Percentiles rank a stretch among this genome's conserved stretches.
These are phyloP conservation scores for Brachionus koreanus DNA, from an alignment of 1,140 invertebrate species.

Conservation along the genomic window DNA sequence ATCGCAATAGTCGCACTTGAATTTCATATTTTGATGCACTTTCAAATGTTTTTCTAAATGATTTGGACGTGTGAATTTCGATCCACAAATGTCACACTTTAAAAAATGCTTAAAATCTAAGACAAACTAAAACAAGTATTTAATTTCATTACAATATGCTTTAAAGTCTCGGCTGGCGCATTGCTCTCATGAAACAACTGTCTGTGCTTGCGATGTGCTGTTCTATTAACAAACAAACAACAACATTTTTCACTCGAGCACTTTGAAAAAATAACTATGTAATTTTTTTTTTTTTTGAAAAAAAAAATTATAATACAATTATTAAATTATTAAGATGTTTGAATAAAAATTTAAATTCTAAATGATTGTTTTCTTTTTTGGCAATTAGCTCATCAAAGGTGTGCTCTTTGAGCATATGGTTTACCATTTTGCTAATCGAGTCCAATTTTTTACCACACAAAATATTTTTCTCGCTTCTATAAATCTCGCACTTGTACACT, in stretches of 20 bases:
- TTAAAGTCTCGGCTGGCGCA: not conserved
- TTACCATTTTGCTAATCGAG: not conserved
- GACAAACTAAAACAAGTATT: not conserved
- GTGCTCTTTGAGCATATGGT: conserved; percentile 13
- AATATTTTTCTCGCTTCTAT: not conserved
- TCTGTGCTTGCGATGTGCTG: not conserved
- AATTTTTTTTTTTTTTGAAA: conserved; percentile 4
- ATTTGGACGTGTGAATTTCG: not conserved
- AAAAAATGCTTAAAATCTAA: not conserved
- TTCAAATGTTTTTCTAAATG: not conserved
- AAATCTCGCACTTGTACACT: not conserved
- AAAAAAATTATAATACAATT: not conserved
- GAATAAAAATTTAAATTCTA: not conserved
- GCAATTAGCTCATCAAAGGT: not conserved
- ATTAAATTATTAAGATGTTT: not conserved
- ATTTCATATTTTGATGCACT: conserved; percentile 11
- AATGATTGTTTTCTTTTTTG: not conserved
- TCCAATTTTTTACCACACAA: not conserved
- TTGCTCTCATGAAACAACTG: not conserved
- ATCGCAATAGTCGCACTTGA: conserved; percentile 9
- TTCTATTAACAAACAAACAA: conserved; percentile 1
- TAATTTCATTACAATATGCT: not conserved
- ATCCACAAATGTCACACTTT: conserved; percentile 17
- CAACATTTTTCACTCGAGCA: conserved; percentile 2
- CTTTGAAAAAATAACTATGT: not conserved